Conservation (phyloP, 2,888 invertebrate genomes). For the Oligia latruncula region DNA sequence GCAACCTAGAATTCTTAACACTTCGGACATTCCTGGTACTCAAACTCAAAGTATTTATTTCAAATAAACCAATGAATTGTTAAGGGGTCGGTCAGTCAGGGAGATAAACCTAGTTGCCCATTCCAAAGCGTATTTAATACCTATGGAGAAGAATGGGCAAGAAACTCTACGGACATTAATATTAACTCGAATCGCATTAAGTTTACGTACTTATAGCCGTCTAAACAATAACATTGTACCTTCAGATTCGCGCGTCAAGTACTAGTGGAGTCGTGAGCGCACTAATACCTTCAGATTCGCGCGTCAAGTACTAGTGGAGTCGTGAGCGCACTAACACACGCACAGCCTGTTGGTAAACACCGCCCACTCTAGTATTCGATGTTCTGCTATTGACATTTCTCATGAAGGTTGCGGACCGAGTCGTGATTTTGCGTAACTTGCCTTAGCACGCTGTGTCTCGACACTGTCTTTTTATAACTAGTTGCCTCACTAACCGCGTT, state of each 20-base stretch:
- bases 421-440: conserved; percentile 89
- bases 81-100: neutral
- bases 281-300: conserved; percentile 40
- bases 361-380: conserved; percentile 75
- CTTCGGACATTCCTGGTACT: conserved; percentile 15
- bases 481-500: conserved; percentile 78
- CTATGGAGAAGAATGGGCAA: neutral
- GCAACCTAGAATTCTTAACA: conserved; percentile 31
- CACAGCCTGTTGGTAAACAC: conserved; percentile 76
- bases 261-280: conserved; percentile 46
- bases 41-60: neutral
- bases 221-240: conserved; percentile 64
- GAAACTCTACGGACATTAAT: neutral
- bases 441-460: conserved; percentile 78
- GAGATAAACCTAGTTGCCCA: neutral
- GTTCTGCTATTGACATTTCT: conserved; percentile 88
- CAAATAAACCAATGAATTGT: neutral
- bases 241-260: conserved; percentile 42
- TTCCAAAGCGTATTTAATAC: neutral
- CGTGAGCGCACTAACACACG: conserved; percentile 53
- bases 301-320: conserved; percentile 47
- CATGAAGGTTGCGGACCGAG: conserved; percentile 84
- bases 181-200: conserved; percentile 12
- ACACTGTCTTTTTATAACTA: conserved; percentile 80
- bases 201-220: conserved; percentile 24